phyloP scores from a whole-genome alignment of 2,888 invertebrate species.

The Lamellibrachia columna region DNA sequence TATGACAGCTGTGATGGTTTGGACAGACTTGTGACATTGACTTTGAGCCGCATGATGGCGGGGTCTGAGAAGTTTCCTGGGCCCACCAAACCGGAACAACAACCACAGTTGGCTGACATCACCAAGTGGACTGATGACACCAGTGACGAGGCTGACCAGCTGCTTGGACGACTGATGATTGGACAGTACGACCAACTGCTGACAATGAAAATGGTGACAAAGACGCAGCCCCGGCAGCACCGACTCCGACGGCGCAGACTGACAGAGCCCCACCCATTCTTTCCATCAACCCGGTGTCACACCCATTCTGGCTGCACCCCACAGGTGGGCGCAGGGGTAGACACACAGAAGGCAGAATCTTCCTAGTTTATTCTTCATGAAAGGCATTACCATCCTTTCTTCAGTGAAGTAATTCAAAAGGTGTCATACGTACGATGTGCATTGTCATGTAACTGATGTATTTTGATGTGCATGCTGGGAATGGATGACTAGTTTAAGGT shows the following conservation, averaged over 20 bases:
- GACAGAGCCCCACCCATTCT: neutral
- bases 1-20: neutral
- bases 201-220: neutral
- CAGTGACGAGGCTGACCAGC: neutral
- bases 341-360: neutral
- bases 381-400: too few relatives aligned
- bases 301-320: neutral
- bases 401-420: too few relatives aligned
- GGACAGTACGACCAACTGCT: neutral
- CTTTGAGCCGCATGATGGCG: neutral
- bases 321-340: neutral
- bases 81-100: neutral
- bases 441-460: too few relatives aligned
- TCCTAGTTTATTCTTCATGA: too few relatives aligned
- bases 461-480: too few relatives aligned
- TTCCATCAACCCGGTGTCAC: neutral
- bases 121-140: neutral
- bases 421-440: too few relatives aligned
- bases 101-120: neutral
- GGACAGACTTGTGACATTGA: neutral
- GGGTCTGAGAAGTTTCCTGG: neutral
- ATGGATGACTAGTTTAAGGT: too few relatives aligned
- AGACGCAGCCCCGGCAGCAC: neutral
- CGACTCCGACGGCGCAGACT: neutral
- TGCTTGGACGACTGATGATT: neutral